Base-by-base conservation (phyloP, 1,140 invertebrate genomes). In the Leucophenga varia region DNA sequence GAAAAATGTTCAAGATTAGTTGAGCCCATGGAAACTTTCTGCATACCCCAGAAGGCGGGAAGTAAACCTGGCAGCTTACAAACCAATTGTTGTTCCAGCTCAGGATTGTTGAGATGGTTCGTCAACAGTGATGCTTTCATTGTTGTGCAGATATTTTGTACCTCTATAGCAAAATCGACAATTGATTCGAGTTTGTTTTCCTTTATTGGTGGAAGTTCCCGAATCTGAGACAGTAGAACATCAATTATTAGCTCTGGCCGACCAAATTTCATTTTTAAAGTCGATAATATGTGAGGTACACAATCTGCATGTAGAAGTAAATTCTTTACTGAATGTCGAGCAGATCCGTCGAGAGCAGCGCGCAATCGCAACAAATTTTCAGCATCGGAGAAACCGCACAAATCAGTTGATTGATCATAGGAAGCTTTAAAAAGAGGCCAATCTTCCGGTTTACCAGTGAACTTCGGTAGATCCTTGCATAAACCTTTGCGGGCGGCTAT, bases 321-420 rank as follows among this genome's bases (percentile, higher is more conserved):
- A 16, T 22, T n/a, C 35, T 35, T 30, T 14, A 35, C 43, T 14
- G 49, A 19, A 3, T 52, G 42, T 9, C 41, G 44, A 12, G 44
- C 45, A 13, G 30, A 25, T 10, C 49, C 49, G 8, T 40, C 18
- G 25, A 51, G 39, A n/a, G 43, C 32, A 12, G 18, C 21, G 17
- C 38, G 49, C 5, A 55, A 20, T 20, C 45, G 21, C 20, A 51
- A 35, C 1, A 43, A 5, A 13, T 52, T 52, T 41, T 47, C 45
- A 16, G 28, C 42, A 19, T 47, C 31, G n/a, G 37, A 18, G 22
- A 38, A 55, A 12, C 44, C 46, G 17, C 38, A 46, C 22, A 47
- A 7, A 6, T 25, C 10, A 19, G 44, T 52, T n/a, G 40, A 48
- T 18, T 25, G 25, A 17, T 54, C 25, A 14, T 22, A 54, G 2